These are phyloP conservation scores for Drosophila nr. perissopoda DNA, from an alignment of 2,888 invertebrate genomes.

Conservation along the genomic window DNA sequence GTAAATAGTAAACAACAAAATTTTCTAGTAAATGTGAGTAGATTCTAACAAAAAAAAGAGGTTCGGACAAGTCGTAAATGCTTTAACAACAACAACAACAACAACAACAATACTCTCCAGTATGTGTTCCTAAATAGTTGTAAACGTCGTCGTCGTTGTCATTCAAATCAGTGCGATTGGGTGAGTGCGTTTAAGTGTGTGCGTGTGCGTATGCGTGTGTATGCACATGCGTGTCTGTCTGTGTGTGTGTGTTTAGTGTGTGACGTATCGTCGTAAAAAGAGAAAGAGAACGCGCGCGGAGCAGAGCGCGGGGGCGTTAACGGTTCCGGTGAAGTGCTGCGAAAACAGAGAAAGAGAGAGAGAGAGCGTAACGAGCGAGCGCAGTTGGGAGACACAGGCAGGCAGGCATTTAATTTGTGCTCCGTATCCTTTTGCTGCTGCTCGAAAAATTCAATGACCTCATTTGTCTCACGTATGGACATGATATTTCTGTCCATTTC, in stretches of 20 bases:
- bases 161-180: slow-evolving; percentile 69
- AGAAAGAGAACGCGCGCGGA: slow-evolving; percentile 34
- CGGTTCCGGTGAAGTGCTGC: slow-evolving; percentile 62
- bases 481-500: slow-evolving; percentile 55
- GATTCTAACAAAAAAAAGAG: slow-evolving; percentile 3
- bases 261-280: slow-evolving; percentile 72
- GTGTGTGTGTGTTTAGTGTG: slow-evolving; percentile 59
- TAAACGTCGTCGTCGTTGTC: slow-evolving; percentile 64
- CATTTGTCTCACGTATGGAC: slow-evolving; percentile 74
- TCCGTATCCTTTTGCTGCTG: slow-evolving; percentile 48
- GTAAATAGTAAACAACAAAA: slow-evolving; percentile 81
- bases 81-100: slow-evolving; percentile 15
- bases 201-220: slow-evolving; percentile 30
- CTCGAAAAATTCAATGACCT: slow-evolving; percentile 77
- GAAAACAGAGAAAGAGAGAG: slow-evolving; percentile 26
- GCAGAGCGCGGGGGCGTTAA: slow-evolving; percentile 60
- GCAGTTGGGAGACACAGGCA: slow-evolving; percentile 43
- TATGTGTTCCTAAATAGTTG: slow-evolving; percentile 50
- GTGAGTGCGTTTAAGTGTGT: slow-evolving; percentile 42
- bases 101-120: slow-evolving; percentile 2
- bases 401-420: slow-evolving; percentile 40
- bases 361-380: slow-evolving; percentile 28
- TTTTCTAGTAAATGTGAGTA: slow-evolving; percentile 65
- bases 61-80: slow-evolving; percentile 29
- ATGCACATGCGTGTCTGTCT: slow-evolving; percentile 34